These are phyloP conservation scores for Laspeyria flexula DNA, from an alignment of 2,888 invertebrate species.

Conservation along the genomic window DNA sequence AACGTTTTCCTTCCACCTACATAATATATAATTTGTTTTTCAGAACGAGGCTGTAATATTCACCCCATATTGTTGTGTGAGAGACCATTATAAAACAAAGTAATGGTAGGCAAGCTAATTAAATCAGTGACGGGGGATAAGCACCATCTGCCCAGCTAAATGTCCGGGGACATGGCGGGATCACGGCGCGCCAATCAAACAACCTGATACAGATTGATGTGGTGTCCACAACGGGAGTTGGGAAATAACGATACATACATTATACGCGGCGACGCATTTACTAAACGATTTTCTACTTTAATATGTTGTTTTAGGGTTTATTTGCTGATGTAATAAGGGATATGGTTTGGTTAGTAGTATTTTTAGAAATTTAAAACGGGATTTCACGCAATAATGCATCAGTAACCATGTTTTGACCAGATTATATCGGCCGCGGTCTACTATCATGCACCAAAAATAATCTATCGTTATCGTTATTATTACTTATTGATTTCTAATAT, in stretches of 20 bases:
- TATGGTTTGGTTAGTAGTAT: neutral
- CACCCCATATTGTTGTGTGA: too few species aligned
- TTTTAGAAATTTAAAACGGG: too few species aligned
- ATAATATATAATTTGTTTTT: too few species aligned
- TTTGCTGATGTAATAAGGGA: neutral
- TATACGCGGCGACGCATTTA: slow-evolving; percentile 42
- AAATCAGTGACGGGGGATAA: slow-evolving; percentile 34
- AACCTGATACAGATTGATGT: slow-evolving; percentile 66
- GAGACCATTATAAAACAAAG: too few species aligned
- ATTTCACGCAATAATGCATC: too few species aligned
- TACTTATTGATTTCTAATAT: too few species aligned
- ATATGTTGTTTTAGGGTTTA: neutral
- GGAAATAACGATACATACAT: slow-evolving; percentile 31
- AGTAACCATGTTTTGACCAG: too few species aligned
- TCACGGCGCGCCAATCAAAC: slow-evolving; percentile 54
- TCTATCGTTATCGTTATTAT: too few species aligned
- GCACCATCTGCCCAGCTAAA: slow-evolving; percentile 34
- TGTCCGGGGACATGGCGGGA: slow-evolving; percentile 41
- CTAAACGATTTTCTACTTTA: slow-evolving; percentile 18
- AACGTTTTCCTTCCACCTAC: too few species aligned
- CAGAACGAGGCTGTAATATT: too few species aligned
- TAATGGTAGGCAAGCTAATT: slow-evolving; percentile 33
- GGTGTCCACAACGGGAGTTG: slow-evolving; percentile 17
- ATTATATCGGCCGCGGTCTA: too few species aligned
- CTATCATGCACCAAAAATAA: too few species aligned